These are phyloP conservation scores for Eristalinus sepulchralis DNA, from an alignment of 2,888 invertebrate species.

Conservation along the genomic window DNA sequence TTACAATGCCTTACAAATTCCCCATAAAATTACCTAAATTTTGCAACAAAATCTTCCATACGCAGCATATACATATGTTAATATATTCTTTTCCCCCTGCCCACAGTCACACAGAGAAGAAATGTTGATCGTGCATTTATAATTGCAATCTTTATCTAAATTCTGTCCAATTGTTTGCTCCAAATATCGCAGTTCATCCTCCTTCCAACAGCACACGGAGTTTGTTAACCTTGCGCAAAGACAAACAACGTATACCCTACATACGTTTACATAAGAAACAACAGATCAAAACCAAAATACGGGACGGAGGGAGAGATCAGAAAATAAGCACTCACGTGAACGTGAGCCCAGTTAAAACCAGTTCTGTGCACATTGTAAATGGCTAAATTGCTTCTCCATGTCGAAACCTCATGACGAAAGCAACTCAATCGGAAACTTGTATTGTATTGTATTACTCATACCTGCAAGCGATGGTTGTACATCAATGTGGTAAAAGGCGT, in stretches of 20 bases:
- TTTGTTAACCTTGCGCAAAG: conserved; percentile 7
- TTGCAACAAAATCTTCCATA: too few species aligned
- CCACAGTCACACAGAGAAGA: background rate
- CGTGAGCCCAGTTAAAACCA: conserved; percentile 31
- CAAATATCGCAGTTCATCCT: background rate
- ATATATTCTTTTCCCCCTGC: too few species aligned
- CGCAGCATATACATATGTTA: too few species aligned
- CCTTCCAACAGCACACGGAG: background rate
- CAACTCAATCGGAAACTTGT: conserved; percentile 33
- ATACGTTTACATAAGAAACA: background rate
- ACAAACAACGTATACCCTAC: background rate
- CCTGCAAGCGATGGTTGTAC: background rate
- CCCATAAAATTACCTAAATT: too few species aligned
- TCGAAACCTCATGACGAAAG: conserved; percentile 36
- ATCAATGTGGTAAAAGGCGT: background rate
- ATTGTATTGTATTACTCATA: background rate
- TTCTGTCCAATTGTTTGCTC: background rate
- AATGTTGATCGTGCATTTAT: background rate
- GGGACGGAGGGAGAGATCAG: background rate
- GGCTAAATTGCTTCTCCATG: conserved; percentile 21
- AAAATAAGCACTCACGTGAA: conserved; percentile 26
- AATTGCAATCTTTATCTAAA: background rate
- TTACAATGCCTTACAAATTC: too few species aligned
- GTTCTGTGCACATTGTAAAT: conserved; percentile 12
- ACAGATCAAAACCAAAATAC: background rate